Evolutionary conservation across 2,888 invertebrate genomes (phyloP).

Genomic region (Philaethria dido): DNA sequence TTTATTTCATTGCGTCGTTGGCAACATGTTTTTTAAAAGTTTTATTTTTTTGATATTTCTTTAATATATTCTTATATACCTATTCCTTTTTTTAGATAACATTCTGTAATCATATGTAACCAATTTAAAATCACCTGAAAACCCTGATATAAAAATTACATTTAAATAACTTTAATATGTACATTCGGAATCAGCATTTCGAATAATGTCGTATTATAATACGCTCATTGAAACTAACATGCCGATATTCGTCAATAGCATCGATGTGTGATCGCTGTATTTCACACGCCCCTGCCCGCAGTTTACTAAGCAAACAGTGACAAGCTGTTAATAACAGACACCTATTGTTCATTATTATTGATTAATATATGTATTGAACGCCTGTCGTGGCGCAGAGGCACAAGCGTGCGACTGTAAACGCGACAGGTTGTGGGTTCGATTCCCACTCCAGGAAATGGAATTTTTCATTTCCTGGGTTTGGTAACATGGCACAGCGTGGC

Average conservation of each 20-base stretch:
- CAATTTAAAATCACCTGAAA: not conserved
- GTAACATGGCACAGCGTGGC: too few species aligned
- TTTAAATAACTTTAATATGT: not conserved
- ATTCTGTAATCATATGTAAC: not conserved
- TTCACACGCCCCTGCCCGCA: constrained; percentile 6
- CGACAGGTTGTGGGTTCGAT: not conserved
- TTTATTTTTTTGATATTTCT: too few species aligned
- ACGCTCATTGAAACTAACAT: not conserved
- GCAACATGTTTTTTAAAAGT: too few species aligned
- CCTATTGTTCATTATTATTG: constrained; percentile 15
- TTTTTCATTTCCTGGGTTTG: too few species aligned
- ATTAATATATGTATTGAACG: not conserved
- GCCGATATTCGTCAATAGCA: constrained; percentile 4
- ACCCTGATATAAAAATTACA: not conserved
- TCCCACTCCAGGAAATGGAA: too few species aligned
- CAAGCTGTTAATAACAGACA: constrained; percentile 21
- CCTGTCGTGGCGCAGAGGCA: not conserved
- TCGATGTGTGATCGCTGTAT: constrained; percentile 1
- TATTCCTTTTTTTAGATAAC: too few species aligned
- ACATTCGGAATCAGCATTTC: not conserved
- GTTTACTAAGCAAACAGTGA: constrained; percentile 21
- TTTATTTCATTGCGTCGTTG: too few species aligned
- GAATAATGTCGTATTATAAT: not conserved
- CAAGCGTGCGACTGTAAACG: not conserved
- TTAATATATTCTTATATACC: too few species aligned